phyloP scores from a whole-genome alignment of 2,888 invertebrate genomes.

The Agriopis aurantiaria region DNA sequence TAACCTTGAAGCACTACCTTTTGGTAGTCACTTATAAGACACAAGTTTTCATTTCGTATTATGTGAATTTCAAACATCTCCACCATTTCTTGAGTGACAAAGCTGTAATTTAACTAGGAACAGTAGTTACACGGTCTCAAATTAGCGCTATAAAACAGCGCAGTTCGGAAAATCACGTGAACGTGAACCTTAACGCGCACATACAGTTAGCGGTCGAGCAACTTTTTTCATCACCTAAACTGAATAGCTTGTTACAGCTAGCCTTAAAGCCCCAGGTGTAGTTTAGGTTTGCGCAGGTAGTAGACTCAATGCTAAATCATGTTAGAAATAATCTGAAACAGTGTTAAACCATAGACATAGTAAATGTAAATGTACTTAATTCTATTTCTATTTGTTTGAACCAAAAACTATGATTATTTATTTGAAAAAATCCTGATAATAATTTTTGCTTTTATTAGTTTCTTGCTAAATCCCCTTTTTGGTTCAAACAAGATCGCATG shows the following conservation, averaged over 20 bases:
- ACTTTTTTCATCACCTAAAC: too few species aligned
- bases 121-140: too few species aligned
- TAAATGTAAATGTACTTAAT: conserved; percentile 66
- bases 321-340: neutral
- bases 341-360: neutral
- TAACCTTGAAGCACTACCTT: neutral
- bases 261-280: too few species aligned
- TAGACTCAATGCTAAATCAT: neutral
- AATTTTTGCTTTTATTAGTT: neutral
- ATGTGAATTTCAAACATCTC: neutral
- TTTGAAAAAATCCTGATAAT: neutral
- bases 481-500: conserved; percentile 82
- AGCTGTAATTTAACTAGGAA: neutral
- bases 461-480: conserved; percentile 46
- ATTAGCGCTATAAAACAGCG: too few species aligned
- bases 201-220: too few species aligned
- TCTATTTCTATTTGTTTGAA: conserved; percentile 68
- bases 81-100: neutral
- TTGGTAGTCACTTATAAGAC: neutral
- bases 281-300: too few species aligned
- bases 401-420: conserved; percentile 52
- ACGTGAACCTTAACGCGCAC: too few species aligned
- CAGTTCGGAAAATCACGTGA: too few species aligned
- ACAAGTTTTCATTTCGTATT: neutral
- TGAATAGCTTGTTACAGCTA: too few species aligned